Base-by-base conservation (phyloP, 1,140 invertebrate species). In the Thereuonema tuberculata region DNA sequence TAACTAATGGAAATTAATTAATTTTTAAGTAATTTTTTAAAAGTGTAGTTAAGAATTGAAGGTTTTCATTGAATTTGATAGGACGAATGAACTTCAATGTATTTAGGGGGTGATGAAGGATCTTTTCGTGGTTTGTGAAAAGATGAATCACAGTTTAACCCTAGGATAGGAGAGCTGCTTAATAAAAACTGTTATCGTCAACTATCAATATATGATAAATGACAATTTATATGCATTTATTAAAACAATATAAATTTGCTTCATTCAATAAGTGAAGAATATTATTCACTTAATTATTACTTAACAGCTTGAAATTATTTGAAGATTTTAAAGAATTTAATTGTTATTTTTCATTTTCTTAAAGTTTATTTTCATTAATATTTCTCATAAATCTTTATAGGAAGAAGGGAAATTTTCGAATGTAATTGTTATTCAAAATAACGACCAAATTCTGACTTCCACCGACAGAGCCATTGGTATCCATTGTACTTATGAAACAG, bases 381-480 rank as follows among this genome's bases (percentile, higher is more conserved):
- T 37, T 37, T 37, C 31, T 17, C 31, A 17, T 37, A 17, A 37
- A n/a, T n/a, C n/a, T n/a, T n/a, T n/a, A 37, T 37, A 54, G 52
- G 20, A 59, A 48, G 66, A 67, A 63, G 66, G 66, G 27, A 67
- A 62, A 29, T 67, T 67, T 27, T 58, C 56, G 5, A 67, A 67
- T 54, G 61, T 64, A 21, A 25, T 66, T 14, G 62, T 67, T 1
- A 67, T 67, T 29, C 64, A 67, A 47, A 66, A 63, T 43, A 67
- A 67, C 28, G 66, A 67, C 20, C 61, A 64, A 1, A 62, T 67
- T 3, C 54, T 67, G 2, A 67, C 64, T 2, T 49, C 66, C 2
- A 47, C 58, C 43, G 66, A 67, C 47, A 67, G 66, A 62, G 66
- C 66, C 25, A 61, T 67, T 1, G 66, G 66, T 12, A 61, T 67